Conservation (phyloP, 2,113 vertebrate species). For the Tragelaphus imberbis region DNA sequence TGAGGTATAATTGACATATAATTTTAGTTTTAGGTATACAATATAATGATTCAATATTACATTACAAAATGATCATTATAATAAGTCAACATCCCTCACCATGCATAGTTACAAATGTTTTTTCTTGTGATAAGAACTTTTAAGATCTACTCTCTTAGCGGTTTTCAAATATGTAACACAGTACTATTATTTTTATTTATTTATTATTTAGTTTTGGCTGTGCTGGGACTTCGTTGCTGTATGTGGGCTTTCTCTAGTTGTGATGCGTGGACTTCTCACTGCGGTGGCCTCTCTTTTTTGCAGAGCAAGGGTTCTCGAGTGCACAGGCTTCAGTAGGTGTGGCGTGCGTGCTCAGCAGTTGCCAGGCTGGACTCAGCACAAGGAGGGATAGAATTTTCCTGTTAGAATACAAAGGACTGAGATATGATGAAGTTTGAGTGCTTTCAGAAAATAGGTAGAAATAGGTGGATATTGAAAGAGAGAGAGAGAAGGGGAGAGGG, state of each 20-base stretch:
- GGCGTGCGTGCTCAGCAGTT: background rate
- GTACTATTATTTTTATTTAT: background rate
- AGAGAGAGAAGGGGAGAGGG: background rate
- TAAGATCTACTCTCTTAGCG: background rate
- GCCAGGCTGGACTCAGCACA: background rate
- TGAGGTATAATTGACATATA: background rate
- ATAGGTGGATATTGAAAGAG: background rate
- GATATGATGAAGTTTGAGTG: background rate
- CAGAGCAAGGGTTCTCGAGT: background rate
- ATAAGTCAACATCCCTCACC: background rate
- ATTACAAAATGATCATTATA: background rate
- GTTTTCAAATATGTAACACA: background rate
- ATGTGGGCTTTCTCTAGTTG: background rate
- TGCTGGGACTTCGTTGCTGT: background rate
- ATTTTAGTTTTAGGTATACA: background rate
- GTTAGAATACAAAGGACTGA: background rate
- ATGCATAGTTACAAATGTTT: background rate
- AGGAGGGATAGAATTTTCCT: background rate
- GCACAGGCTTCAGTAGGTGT: background rate
- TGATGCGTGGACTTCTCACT: rapidly evolving
- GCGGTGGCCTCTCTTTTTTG: background rate
- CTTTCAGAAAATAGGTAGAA: background rate
- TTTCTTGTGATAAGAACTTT: background rate
- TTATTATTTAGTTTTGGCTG: background rate
- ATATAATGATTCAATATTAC: background rate